phyloP scores from a whole-genome alignment of 2,888 invertebrate genomes.

The Nineta flava region DNA sequence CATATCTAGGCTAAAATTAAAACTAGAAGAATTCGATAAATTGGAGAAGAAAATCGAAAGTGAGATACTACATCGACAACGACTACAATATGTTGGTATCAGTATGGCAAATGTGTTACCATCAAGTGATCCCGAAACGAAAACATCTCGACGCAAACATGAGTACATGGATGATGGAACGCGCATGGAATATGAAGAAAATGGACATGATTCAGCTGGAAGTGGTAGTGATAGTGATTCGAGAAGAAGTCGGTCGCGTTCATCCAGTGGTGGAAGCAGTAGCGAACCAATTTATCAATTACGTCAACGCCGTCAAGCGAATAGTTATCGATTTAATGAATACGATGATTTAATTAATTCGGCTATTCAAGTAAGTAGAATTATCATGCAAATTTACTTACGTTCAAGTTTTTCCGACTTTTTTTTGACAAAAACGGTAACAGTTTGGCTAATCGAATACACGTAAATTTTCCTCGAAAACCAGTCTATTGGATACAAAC shows the following conservation, averaged over 20 bases:
- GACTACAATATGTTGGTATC: slow-evolving; percentile 58
- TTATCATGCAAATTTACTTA: no score
- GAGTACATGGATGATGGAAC: slow-evolving; percentile 17
- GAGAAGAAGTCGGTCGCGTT: slow-evolving; percentile 15
- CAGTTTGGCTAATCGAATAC: no score
- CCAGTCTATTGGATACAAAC: neutral
- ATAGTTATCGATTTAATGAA: slow-evolving; percentile 76
- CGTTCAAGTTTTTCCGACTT: no score
- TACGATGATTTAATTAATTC: slow-evolving; percentile 92
- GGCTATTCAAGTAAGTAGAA: slow-evolving; percentile 49
- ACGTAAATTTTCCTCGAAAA: neutral
- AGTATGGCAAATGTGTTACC: slow-evolving; percentile 55
- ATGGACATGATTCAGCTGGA: slow-evolving; percentile 21
- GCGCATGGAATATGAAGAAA: slow-evolving; percentile 23
- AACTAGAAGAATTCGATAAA: slow-evolving; percentile 62
- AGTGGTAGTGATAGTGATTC: slow-evolving; percentile 17
- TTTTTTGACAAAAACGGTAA: no score
- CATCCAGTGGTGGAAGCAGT: slow-evolving; percentile 30
- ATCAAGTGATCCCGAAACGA: slow-evolving; percentile 14
- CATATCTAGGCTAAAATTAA: slow-evolving; percentile 55
- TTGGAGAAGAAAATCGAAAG: slow-evolving; percentile 47
- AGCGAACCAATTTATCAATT: slow-evolving; percentile 72
- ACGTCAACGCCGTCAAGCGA: slow-evolving; percentile 62
- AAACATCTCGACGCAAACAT: slow-evolving; percentile 11
- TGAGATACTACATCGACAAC: slow-evolving; percentile 48